Evolutionary conservation across 2,113 vertebrate species (phyloP).

Genomic region (Catagonus wagneri): DNA sequence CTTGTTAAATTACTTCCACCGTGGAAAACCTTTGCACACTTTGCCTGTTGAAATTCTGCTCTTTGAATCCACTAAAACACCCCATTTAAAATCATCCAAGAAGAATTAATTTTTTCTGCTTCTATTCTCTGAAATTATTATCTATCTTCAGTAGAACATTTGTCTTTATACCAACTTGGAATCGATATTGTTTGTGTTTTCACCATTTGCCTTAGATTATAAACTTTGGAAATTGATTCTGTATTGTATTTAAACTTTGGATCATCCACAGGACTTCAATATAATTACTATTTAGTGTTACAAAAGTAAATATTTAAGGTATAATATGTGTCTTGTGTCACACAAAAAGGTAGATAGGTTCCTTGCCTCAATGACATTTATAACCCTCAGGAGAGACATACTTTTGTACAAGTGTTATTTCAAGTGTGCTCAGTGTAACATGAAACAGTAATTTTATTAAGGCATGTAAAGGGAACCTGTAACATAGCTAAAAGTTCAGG

Average conservation of each 20-base stretch:
- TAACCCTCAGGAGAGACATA: neutral
- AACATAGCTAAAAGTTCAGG: neutral
- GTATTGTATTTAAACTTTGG: neutral
- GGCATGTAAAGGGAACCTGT: neutral
- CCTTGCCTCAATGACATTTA: neutral
- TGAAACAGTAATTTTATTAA: neutral
- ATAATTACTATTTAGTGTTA: neutral
- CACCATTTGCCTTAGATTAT: neutral
- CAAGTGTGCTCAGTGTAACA: neutral
- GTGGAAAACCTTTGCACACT: neutral
- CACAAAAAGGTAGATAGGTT: neutral
- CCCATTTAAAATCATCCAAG: neutral
- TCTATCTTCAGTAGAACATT: neutral
- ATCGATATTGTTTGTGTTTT: neutral
- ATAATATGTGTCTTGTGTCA: neutral
- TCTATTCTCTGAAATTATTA: neutral
- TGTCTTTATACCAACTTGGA: neutral
- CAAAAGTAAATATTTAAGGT: neutral
- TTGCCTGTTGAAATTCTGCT: neutral
- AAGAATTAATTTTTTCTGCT: neutral
- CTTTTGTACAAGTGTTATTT: neutral
- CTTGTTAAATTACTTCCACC: neutral
- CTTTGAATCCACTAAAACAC: neutral
- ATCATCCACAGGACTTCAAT: neutral
- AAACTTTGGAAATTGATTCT: neutral